These are phyloP conservation scores for Hypselothyrea guttata DNA, from an alignment of 2,888 invertebrate species.

Conservation along the genomic window DNA sequence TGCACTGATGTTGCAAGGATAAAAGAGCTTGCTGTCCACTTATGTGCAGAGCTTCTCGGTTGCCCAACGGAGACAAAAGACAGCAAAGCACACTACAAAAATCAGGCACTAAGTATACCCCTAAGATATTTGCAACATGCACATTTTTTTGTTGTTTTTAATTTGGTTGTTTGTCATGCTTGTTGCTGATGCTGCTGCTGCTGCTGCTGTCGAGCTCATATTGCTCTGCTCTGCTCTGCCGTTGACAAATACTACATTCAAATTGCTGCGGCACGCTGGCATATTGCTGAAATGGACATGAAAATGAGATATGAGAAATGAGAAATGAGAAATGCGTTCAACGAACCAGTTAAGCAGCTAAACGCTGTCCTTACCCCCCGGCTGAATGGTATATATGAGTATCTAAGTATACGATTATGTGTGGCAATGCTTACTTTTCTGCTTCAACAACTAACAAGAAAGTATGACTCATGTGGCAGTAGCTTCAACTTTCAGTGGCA, in stretches of 20 bases:
- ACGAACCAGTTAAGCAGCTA: slow-evolving; percentile 72
- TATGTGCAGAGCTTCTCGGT: slow-evolving; percentile 46
- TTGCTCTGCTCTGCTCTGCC: slow-evolving; percentile 43
- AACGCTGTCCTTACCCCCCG: slow-evolving; percentile 34
- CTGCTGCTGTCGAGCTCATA: slow-evolving; percentile 8
- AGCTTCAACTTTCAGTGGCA: too few relatives aligned
- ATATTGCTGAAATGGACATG: slow-evolving; percentile 67
- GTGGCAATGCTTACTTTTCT: slow-evolving; percentile 19
- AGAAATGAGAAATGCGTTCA: slow-evolving; percentile 78
- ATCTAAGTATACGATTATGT: background rate
- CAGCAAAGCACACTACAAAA: slow-evolving; percentile 56
- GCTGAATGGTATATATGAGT: too few relatives aligned
- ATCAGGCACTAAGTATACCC: slow-evolving; percentile 74
- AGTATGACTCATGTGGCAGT: slow-evolving; percentile 39
- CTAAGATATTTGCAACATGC: slow-evolving; percentile 69
- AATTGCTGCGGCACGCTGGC: slow-evolving; percentile 48
- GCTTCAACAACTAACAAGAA: slow-evolving; percentile 46
- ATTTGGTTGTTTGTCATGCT: slow-evolving; percentile 70
- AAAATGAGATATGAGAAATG: slow-evolving; percentile 79
- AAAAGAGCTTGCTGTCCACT: slow-evolving; percentile 52
- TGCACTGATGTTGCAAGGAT: too few relatives aligned
- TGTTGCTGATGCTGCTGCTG: slow-evolving; percentile 48
- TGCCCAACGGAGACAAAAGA: slow-evolving; percentile 57
- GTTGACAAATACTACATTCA: slow-evolving; percentile 73
- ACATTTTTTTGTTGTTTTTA: slow-evolving; percentile 49